Base-by-base conservation (phyloP, 1,140 invertebrate genomes). In the Euura saliciscinereae region DNA sequence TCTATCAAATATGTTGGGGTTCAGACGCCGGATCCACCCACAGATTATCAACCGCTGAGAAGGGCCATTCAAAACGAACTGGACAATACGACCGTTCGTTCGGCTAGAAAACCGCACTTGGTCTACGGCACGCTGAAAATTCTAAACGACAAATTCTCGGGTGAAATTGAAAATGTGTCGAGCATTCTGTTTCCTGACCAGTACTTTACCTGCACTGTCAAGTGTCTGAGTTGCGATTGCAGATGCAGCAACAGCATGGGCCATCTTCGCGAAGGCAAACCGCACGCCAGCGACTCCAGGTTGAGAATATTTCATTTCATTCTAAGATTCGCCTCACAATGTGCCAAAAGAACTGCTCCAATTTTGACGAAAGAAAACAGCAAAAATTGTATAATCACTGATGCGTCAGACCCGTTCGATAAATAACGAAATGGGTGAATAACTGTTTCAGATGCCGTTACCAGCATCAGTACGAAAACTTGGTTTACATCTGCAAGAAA, bases 391-490 rank as follows among this genome's bases (percentile, higher is more conserved):
- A 28, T 28, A 28, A 28, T 28, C 28, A 28, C 28, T 1, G 0
- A 28, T 28, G 28, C 28, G 28, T 28, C 28, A 1, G 28, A 28
- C 28, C 28, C 28, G 28, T 28, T 28, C 28, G 1, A 28, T 28
- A 28, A 28, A 28, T 28, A 28, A 28, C 28, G 28, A 28, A 28
- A 28, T 28, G 28, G 28, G 28, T 28, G 28, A 28, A 28, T 76
- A 65, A 74, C n/a, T 59, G 65, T 66, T 76, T 79, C 68, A 89
- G 90, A 71, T 92, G 91, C 77, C 86, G 90, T 76, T 96, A 93
- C 87, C 92, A 95, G 78, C 91, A 94, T 83, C 93, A 95, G 80
- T 95, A 89, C 86, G 93, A 94, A 75, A 96, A 96, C 82, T 89
- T 91, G 78, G 89, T 93, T 28, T 94, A 92, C 82, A 87, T 93